Evolutionary conservation across 2,797 vertebrate species (phyloP), one percentile per base, ranked within the genome.

Genomic region (Sebastes jordani): DNA sequence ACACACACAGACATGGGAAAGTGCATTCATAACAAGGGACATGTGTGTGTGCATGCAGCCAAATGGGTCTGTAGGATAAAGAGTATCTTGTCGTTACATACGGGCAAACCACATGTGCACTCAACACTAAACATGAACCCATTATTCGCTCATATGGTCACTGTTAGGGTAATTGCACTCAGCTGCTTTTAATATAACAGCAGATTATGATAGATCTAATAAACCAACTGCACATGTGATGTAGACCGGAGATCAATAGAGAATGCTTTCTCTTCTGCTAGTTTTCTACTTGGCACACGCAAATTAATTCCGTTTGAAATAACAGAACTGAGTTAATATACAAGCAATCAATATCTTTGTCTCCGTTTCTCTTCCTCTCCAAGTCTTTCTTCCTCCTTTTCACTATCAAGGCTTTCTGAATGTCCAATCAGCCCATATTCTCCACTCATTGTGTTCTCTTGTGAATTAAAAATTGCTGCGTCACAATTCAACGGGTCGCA

Each of bases 201-300:
- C 62, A 76, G 73, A 74, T 89, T 69, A 42, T n/a, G 2, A 90
- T 83, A 82, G 82, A 82, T 67, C 83, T 76, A 81, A 87, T 76
- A 84, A 78, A 76, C 38, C 69, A 76, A 64, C 76, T 74, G 81
- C 73, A 86, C 0, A 1, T 89, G 49, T 36, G 83, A 68, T 80
- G 82, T 72, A 46, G 65, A 78, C 77, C 88, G 84, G 65, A 86
- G 69, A 87, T 92, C 91, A 88, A 86, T 46, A 83, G 56, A 81
- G 58, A 82, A 65, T 3, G 32, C 22, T 81, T 66, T 23, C 42
- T 78, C 68, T 79, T 84, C 78, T 63, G 67, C 7, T 18, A 69
- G 8, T 80, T 86, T 78, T 74, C 10, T 70, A 46, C 78, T 52
- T 59, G 32, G 29, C 7, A 38, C 38, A 54, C 2, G 6, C 61